These are phyloP conservation scores for Bugulina stolonifera DNA, from an alignment of 2,888 invertebrate species.

Conservation along the genomic window DNA sequence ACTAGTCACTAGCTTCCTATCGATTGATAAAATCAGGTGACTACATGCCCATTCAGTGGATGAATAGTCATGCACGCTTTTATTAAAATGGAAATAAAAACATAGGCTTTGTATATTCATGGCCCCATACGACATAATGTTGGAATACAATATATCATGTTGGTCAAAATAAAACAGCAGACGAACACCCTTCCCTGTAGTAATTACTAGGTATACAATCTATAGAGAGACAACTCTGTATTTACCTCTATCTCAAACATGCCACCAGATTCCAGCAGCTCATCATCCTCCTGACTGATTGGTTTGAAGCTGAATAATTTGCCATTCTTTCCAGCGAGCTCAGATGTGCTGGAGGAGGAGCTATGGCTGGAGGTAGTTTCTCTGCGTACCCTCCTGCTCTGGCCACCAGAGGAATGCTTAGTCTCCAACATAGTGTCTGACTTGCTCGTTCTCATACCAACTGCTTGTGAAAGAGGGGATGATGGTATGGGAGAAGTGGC, in stretches of 20 bases:
- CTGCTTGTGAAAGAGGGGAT: constrained; percentile 28
- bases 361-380: neutral
- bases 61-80: too few relatives aligned
- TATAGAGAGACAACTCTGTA: too few relatives aligned
- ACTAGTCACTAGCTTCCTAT: too few relatives aligned
- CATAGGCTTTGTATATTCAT: too few relatives aligned
- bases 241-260: constrained; percentile 29
- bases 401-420: neutral
- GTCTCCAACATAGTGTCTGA: neutral
- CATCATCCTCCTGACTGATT: constrained; percentile 29
- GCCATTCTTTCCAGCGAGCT: neutral
- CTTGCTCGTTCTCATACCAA: neutral
- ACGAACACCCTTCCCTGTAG: too few relatives aligned
- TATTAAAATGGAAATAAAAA: too few relatives aligned
- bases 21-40: too few relatives aligned
- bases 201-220: too few relatives aligned
- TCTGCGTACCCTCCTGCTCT: neutral
- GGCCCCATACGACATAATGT: too few relatives aligned
- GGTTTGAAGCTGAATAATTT: neutral
- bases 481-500: constrained; percentile 89
- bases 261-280: constrained; percentile 28
- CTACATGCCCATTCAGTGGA: too few relatives aligned
- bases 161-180: too few relatives aligned
- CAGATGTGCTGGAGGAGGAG: constrained; percentile 16
- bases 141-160: too few relatives aligned